These are phyloP conservation scores for Troides helena DNA, from an alignment of 2,888 invertebrate genomes.

Conservation along the genomic window DNA sequence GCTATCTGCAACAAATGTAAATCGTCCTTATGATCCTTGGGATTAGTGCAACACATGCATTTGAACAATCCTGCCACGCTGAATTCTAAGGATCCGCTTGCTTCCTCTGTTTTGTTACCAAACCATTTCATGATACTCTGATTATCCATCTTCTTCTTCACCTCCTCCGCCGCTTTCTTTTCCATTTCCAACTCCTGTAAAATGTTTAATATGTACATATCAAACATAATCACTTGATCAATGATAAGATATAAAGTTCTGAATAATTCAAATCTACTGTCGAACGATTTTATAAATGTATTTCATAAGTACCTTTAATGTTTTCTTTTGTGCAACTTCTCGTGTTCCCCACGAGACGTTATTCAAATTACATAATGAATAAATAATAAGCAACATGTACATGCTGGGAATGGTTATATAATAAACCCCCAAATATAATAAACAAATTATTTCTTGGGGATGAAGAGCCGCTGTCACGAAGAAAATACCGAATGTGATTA, in stretches of 20 bases:
- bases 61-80: conserved; percentile 92
- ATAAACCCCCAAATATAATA: conserved; percentile 89
- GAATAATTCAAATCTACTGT: too few species aligned
- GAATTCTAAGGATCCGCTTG: conserved; percentile 91
- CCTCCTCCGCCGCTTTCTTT: conserved; percentile 88
- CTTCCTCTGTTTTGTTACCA: conserved; percentile 83
- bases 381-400: conserved; percentile 95
- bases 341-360: conserved; percentile 97
- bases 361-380: conserved; percentile 95
- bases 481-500: conserved; percentile 85
- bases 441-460: conserved; percentile 87
- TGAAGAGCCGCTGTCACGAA: conserved; percentile 85
- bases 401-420: conserved; percentile 94
- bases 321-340: conserved; percentile 82
- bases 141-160: conserved; percentile 88
- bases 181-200: conserved; percentile 90
- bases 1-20: conserved; percentile 90
- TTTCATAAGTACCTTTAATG: conserved; percentile 50
- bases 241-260: too few species aligned
- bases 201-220: too few species aligned
- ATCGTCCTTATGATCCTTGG: conserved; percentile 91
- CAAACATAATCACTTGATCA: too few species aligned
- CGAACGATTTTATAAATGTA: too few species aligned
- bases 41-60: conserved; percentile 93
- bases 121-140: conserved; percentile 88